Conservation (phyloP, 2,113 vertebrate species). For the Athene cunicularia region DNA sequence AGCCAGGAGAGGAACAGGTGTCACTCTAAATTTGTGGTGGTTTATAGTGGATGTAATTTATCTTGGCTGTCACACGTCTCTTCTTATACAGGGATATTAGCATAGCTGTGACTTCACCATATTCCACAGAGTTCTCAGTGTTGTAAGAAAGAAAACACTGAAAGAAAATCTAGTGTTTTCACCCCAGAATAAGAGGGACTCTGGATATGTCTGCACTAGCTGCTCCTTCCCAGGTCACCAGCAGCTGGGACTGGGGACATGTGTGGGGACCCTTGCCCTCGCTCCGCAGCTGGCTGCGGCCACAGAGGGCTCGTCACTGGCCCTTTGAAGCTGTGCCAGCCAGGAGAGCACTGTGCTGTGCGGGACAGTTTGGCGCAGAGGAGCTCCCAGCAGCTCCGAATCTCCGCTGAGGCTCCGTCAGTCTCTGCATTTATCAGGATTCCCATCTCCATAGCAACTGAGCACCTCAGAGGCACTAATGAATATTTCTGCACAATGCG, state of each 20-base stretch:
- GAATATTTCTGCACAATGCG: neutral
- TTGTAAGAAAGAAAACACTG: neutral
- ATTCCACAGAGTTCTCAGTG: neutral
- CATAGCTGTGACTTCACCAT: neutral
- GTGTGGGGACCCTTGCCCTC: neutral
- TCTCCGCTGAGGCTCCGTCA: accelerated
- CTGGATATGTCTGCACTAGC: neutral
- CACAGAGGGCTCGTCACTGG: accelerated
- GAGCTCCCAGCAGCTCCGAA: neutral
- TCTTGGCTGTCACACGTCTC: neutral
- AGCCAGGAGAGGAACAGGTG: neutral
- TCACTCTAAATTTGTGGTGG: neutral
- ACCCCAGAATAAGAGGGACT: neutral
- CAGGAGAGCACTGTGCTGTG: accelerated
- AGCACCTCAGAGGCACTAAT: neutral
- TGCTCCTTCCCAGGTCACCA: neutral
- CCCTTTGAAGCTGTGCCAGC: neutral
- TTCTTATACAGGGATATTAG: neutral
- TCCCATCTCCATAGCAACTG: neutral
- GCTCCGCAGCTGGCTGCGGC: neutral
- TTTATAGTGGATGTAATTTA: neutral
- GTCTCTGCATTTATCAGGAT: neutral
- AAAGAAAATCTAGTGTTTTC: neutral
- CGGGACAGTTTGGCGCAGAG: neutral
- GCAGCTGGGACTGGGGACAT: neutral